Conservation (phyloP, 2,888 invertebrate species). For the Drosophila percnosoma region DNA sequence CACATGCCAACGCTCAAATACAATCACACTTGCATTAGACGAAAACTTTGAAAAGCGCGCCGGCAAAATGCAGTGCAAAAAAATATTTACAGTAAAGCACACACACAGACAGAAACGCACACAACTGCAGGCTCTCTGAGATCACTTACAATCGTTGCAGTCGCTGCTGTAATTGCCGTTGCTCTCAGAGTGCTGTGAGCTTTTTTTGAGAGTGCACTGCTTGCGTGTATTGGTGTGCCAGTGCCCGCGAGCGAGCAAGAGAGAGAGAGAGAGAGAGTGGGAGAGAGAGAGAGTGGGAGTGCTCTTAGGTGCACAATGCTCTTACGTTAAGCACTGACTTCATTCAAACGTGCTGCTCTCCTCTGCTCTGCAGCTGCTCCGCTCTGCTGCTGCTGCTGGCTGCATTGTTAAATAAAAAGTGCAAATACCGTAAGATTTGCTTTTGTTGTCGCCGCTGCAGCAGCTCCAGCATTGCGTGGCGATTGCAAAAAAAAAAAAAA, state of each 20-base stretch:
- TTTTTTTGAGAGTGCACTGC: slow-evolving; percentile 32
- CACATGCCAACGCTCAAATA: slow-evolving; percentile 12
- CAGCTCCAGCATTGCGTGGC: slow-evolving; percentile 42
- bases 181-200: slow-evolving; percentile 23
- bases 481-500: slow-evolving; percentile 17
- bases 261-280: not conserved
- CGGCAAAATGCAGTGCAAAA: slow-evolving; percentile 75
- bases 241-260: not conserved
- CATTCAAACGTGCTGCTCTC: slow-evolving; percentile 43
- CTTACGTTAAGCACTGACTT: slow-evolving; percentile 48
- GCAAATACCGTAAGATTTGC: slow-evolving; percentile 73
- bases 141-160: slow-evolving; percentile 57
- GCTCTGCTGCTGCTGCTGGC: slow-evolving; percentile 34
- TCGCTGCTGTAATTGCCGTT: slow-evolving; percentile 33
- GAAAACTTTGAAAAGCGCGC: slow-evolving; percentile 72
- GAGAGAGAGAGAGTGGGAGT: slow-evolving; percentile 4
- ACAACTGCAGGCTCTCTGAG: slow-evolving; percentile 36
- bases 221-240: slow-evolving; percentile 24
- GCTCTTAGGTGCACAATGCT: slow-evolving; percentile 22
- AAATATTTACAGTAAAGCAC: slow-evolving; percentile 73
- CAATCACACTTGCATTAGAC: slow-evolving; percentile 43
- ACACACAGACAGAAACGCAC: slow-evolving; percentile 10
- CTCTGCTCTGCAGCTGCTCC: slow-evolving; percentile 9
- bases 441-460: slow-evolving; percentile 29
- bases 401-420: slow-evolving; percentile 73